Percentiles rank a stretch among this genome's conserved stretches.
Conservation (phyloP, 2,797 vertebrate genomes). For the Myotis planiceps region DNA sequence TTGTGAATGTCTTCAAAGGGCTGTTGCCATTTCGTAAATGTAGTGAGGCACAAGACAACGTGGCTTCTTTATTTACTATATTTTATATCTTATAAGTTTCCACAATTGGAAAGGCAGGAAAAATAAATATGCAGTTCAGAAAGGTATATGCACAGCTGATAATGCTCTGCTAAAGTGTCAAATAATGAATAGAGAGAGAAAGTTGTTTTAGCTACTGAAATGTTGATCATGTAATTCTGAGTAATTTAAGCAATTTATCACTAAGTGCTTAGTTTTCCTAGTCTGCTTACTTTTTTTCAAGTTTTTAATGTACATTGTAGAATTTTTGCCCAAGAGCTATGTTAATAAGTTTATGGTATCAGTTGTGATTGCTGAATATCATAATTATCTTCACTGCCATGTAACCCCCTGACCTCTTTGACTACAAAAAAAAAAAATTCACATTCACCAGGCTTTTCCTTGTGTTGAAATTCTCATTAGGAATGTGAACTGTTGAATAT, state of each 20-base stretch:
- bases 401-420: background rate
- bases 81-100: background rate
- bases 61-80: background rate
- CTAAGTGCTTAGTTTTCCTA: background rate
- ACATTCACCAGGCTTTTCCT: background rate
- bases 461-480: background rate
- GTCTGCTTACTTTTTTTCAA: constrained; percentile 3
- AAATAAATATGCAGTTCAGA: background rate
- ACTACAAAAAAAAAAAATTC: background rate
- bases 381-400: background rate
- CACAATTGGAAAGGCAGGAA: background rate
- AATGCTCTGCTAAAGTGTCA: background rate
- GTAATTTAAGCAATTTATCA: constrained; percentile 37
- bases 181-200: background rate
- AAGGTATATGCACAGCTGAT: background rate
- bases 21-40: background rate
- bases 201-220: background rate
- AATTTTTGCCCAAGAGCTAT: background rate
- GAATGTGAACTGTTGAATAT: background rate
- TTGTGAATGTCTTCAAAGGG: background rate
- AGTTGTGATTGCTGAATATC: background rate
- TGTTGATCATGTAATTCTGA: background rate
- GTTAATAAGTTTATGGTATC: background rate
- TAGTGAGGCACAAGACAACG: background rate
- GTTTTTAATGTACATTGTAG: background rate